These are phyloP conservation scores for Euclidia mi DNA, from an alignment of 2,888 invertebrate genomes.

Conservation along the genomic window DNA sequence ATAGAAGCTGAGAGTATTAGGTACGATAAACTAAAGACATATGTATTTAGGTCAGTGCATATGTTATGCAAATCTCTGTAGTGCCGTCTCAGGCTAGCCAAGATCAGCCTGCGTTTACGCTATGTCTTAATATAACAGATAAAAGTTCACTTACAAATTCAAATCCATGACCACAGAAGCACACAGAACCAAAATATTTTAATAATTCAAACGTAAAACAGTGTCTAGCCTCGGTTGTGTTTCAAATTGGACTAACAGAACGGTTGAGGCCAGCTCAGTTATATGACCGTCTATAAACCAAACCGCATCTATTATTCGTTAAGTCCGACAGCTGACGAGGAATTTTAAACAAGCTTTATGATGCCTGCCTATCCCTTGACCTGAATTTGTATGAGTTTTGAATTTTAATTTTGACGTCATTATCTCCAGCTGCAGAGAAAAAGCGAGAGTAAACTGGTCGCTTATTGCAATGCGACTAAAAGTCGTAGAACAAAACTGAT, in stretches of 20 bases:
- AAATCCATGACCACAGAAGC: constrained; percentile 35
- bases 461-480: too few species aligned
- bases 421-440: constrained; percentile 24
- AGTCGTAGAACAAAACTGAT: neutral
- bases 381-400: constrained; percentile 71
- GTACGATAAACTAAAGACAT: too few species aligned
- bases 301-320: constrained; percentile 87
- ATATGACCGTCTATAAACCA: constrained; percentile 88
- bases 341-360: constrained; percentile 86
- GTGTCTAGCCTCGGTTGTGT: constrained; percentile 84
- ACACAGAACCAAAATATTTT: constrained; percentile 43
- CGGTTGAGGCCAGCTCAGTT: constrained; percentile 74
- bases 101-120: too few species aligned
- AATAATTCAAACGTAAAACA: constrained; percentile 53
- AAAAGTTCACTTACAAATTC: too few species aligned
- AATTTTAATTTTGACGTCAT: constrained; percentile 71
- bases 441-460: too few species aligned
- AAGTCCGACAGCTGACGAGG: constrained; percentile 81
- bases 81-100: too few species aligned
- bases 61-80: too few species aligned
- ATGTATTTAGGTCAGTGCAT: too few species aligned
- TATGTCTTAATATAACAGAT: too few species aligned
- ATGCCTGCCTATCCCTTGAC: constrained; percentile 76
- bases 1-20: too few species aligned
- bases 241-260: constrained; percentile 86